Evolutionary conservation across 2,797 vertebrate species (phyloP).

Genomic region (Holocentrus rufus): DNA sequence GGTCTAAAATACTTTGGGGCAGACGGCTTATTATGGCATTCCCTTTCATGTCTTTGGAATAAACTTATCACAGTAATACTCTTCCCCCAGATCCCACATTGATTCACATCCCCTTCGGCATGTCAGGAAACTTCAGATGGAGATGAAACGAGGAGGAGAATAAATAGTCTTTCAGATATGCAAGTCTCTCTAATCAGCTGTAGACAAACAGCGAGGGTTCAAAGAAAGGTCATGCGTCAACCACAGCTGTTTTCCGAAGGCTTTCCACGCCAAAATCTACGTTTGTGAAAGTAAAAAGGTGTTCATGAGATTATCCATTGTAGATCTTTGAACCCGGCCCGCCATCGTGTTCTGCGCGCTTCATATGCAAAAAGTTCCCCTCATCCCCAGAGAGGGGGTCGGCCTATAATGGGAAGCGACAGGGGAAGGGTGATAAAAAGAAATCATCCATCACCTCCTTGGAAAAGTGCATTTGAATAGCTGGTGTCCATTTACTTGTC

Average conservation of each 20-base stretch:
- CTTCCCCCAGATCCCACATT: conserved; percentile 78
- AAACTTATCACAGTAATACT: conserved; percentile 82
- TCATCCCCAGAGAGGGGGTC: background rate
- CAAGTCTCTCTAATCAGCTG: conserved; percentile 76
- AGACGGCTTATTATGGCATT: conserved; percentile 82
- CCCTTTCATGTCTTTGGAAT: conserved; percentile 85
- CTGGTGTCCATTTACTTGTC: conserved; percentile 53
- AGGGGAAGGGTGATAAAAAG: conserved; percentile 22
- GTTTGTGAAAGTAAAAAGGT: conserved; percentile 18
- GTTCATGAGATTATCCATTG: background rate
- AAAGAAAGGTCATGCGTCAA: conserved; percentile 72
- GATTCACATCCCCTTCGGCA: conserved; percentile 78
- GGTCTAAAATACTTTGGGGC: conserved; percentile 77
- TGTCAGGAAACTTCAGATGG: conserved; percentile 79
- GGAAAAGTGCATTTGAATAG: conserved; percentile 35
- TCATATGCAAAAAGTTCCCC: conserved; percentile 1
- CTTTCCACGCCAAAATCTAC: conserved; percentile 13
- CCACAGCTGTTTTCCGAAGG: conserved; percentile 34
- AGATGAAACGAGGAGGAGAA: conserved; percentile 80
- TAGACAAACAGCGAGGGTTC: conserved; percentile 75
- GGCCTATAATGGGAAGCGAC: conserved; percentile 3
- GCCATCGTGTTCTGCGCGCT: background rate
- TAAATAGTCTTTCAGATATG: conserved; percentile 79
- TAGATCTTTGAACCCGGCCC: background rate
- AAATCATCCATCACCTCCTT: conserved; percentile 28